These are phyloP conservation scores for Heteromurus nitidus DNA, from an alignment of 2,888 invertebrate genomes.

Conservation along the genomic window DNA sequence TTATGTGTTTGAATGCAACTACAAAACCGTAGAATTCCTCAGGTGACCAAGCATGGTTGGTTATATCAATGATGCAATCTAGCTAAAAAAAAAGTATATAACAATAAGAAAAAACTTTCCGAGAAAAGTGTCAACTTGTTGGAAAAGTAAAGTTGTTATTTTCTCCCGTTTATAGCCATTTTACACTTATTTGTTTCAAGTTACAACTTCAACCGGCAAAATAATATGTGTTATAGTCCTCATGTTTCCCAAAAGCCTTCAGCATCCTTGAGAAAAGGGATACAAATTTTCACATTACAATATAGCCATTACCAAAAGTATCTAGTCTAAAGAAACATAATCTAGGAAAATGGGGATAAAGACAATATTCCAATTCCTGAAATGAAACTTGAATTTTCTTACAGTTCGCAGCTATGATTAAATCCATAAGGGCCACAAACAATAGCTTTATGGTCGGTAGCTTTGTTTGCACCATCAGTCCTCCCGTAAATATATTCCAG, in stretches of 20 bases:
- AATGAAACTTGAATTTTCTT: not conserved
- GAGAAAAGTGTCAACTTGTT: not conserved
- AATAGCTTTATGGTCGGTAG: constrained; percentile 20
- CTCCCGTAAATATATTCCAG: not conserved
- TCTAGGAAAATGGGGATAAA: not conserved
- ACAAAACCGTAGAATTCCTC: too few relatives aligned
- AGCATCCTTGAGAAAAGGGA: constrained; percentile 18
- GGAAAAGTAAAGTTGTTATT: not conserved
- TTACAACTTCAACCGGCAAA: constrained; percentile 20
- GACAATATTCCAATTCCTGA: not conserved
- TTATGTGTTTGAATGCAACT: too few relatives aligned
- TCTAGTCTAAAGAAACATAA: constrained; percentile 8
- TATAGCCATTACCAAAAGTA: not conserved
- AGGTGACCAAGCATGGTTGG: not conserved
- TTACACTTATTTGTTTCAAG: not conserved
- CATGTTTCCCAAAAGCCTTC: constrained; percentile 19
- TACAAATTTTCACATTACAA: too few relatives aligned
- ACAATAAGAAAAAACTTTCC: not conserved
- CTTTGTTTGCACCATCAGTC: not conserved
- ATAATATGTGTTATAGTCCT: constrained; percentile 14
- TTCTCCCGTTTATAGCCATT: not conserved
- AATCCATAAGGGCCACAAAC: constrained; percentile 43
- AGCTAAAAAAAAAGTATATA: too few relatives aligned
- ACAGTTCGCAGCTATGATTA: constrained; percentile 27
- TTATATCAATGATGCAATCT: too few relatives aligned